Evolutionary conservation across 2,888 invertebrate genomes (phyloP).

Genomic region (Germaria angustata): DNA sequence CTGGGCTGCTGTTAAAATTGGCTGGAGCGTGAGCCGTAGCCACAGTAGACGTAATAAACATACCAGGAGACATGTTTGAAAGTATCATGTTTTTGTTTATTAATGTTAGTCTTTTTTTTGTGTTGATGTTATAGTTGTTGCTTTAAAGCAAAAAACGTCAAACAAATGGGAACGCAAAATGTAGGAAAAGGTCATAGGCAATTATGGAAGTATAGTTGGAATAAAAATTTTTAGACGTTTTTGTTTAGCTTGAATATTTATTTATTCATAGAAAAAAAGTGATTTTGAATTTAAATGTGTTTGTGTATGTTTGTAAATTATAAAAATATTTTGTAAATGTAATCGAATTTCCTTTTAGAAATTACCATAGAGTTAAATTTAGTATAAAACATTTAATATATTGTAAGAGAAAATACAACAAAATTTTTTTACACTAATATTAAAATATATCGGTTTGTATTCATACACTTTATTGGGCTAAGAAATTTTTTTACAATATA

Average conservation of each 20-base stretch:
- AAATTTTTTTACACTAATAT: no score
- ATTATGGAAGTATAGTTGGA: slow-evolving; percentile 9
- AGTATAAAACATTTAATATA: no score
- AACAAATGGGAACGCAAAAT: slow-evolving; percentile 24
- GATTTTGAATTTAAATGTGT: slow-evolving; percentile 41
- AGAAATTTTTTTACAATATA: no score
- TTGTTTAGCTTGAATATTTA: background rate
- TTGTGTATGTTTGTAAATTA: no score
- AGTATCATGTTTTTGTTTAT: slow-evolving; percentile 58
- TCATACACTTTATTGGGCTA: no score
- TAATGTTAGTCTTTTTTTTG: slow-evolving; percentile 3
- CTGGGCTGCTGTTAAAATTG: slow-evolving; percentile 27
- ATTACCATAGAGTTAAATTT: no score
- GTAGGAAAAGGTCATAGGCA: slow-evolving; percentile 44
- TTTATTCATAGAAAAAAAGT: slow-evolving; percentile 49
- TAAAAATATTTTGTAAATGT: background rate
- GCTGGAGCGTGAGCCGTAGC: slow-evolving; percentile 45
- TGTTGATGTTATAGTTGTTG: slow-evolving; percentile 8
- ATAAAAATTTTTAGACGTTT: background rate
- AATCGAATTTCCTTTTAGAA: slow-evolving; percentile 19
- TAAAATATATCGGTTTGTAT: no score
- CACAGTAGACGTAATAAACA: slow-evolving; percentile 66
- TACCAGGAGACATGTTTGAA: slow-evolving; percentile 62
- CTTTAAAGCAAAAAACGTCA: background rate
- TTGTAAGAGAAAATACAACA: no score